These are phyloP conservation scores for Sebastolobus alascanus DNA, from an alignment of 2,797 vertebrate species.

Conservation along the genomic window DNA sequence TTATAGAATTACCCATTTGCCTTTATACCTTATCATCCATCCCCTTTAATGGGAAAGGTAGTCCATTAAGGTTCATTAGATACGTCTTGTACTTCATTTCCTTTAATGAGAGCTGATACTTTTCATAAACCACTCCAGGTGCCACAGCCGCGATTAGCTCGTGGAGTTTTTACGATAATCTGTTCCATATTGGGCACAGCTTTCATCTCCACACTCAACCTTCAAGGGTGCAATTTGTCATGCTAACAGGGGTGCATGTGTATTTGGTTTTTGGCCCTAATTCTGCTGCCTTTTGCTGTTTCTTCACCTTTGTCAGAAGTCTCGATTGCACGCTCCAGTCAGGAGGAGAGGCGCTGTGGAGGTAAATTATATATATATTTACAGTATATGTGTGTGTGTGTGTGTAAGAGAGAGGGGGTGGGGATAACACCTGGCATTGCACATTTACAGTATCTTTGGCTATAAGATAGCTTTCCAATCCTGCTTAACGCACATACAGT, in stretches of 20 bases:
- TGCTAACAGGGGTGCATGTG: conserved; percentile 54
- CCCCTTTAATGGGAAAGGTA: conserved; percentile 76
- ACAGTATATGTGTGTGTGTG: conserved; percentile 12
- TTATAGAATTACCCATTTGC: conserved; percentile 71
- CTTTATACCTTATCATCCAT: conserved; percentile 76
- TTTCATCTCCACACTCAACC: conserved; percentile 67
- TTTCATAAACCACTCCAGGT: conserved; percentile 82
- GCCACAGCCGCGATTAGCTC: conserved; percentile 71
- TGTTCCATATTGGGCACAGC: conserved; percentile 67
- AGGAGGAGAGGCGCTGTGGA: conserved; percentile 93
- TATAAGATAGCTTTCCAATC: conserved; percentile 30
- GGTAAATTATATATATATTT: conserved; percentile 82
- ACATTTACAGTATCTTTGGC: conserved; percentile 17
- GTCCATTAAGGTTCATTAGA: conserved; percentile 85
- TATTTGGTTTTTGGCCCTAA: conserved; percentile 49
- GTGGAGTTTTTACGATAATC: conserved; percentile 69
- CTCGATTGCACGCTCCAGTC: conserved; percentile 93
- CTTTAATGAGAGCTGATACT: conserved; percentile 82
- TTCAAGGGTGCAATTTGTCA: conserved; percentile 71
- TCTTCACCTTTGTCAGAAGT: conserved; percentile 89
- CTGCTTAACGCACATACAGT: conserved; percentile 21
- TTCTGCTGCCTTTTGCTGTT: conserved; percentile 65
- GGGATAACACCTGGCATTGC: conserved; percentile 31
- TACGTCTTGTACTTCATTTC: conserved; percentile 80
- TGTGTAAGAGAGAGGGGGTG: neutral